Percentiles rank a stretch among this genome's conserved stretches.
phyloP scores from a whole-genome alignment of 2,797 vertebrate species.

The Sebastes cheni region DNA sequence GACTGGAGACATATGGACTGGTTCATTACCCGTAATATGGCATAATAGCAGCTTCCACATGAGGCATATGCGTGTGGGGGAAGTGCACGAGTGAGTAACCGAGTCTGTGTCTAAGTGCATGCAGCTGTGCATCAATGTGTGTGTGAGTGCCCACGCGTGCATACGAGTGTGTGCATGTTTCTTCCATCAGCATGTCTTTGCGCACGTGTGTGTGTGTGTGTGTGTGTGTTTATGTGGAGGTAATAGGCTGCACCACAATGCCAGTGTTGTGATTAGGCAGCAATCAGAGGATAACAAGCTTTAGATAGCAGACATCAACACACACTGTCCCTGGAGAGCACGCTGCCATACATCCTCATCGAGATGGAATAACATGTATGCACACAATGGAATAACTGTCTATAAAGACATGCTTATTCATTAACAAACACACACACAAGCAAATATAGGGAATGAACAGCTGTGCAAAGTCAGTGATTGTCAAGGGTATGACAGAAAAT shows the following conservation, averaged over 20 bases:
- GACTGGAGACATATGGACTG: slow-evolving; percentile 57
- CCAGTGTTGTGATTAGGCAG: slow-evolving; percentile 57
- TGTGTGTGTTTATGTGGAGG: neutral
- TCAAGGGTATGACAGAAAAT: slow-evolving; percentile 5
- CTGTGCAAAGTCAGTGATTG: neutral
- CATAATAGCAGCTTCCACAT: slow-evolving; percentile 52
- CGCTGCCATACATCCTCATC: slow-evolving; percentile 21
- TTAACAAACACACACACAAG: neutral
- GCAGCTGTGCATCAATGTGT: slow-evolving; percentile 30
- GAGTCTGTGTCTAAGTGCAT: slow-evolving; percentile 32
- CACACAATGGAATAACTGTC: neutral
- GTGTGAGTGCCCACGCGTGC: slow-evolving; percentile 4
- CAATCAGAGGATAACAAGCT: slow-evolving; percentile 67
- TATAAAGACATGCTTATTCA: slow-evolving; percentile 5
- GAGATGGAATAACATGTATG: slow-evolving; percentile 30
- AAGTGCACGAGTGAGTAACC: neutral
- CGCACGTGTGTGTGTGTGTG: neutral
- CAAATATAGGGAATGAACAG: neutral
- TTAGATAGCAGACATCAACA: slow-evolving; percentile 40
- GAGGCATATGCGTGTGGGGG: slow-evolving; percentile 32
- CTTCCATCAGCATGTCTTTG: slow-evolving; percentile 2
- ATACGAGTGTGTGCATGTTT: slow-evolving; percentile 1
- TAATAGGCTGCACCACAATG: slow-evolving; percentile 38
- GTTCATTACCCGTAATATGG: slow-evolving; percentile 66
- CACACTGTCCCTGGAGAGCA: slow-evolving; percentile 27